phyloP scores from a whole-genome alignment of 2,113 vertebrate species.

The Syngnathus scovelli region DNA sequence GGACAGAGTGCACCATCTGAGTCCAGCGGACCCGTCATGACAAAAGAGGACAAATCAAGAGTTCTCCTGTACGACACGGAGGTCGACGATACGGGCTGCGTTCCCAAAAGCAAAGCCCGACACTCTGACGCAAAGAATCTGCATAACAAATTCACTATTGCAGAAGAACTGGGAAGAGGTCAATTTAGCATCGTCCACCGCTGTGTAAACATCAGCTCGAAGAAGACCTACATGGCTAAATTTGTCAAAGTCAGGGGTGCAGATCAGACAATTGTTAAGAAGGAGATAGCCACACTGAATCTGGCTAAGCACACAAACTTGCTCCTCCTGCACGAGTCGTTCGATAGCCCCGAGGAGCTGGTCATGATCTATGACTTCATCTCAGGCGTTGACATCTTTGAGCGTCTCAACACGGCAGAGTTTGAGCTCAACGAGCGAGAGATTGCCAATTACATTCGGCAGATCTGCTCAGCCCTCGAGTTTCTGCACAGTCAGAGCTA shows the following conservation, averaged over 20 bases:
- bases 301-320: constrained; percentile 83
- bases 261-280: constrained; percentile 92
- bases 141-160: constrained; percentile 90
- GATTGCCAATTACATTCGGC: constrained; percentile 83
- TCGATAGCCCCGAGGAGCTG: constrained; percentile 92
- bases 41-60: constrained; percentile 95
- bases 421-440: constrained; percentile 91
- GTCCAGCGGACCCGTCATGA: constrained; percentile 85
- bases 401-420: constrained; percentile 80
- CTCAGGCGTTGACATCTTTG: constrained; percentile 92
- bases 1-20: constrained; percentile 94
- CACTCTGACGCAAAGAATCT: constrained; percentile 86
- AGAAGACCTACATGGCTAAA: constrained; percentile 96
- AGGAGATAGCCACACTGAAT: constrained; percentile 93
- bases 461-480: constrained; percentile 88
- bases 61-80: constrained; percentile 91
- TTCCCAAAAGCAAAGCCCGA: constrained; percentile 76
- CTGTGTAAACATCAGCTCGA: constrained; percentile 82
- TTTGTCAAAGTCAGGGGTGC: constrained; percentile 96
- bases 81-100: constrained; percentile 82
- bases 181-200: constrained; percentile 94
- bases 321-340: constrained; percentile 89
- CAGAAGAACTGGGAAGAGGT: constrained; percentile 92
- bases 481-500: constrained; percentile 85
- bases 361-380: constrained; percentile 97